A percentile compares a stretch with the other conserved stretches of the same genome.
phyloP scores from a whole-genome alignment of 2,113 vertebrate genomes.

The Muntiacus reevesi region DNA sequence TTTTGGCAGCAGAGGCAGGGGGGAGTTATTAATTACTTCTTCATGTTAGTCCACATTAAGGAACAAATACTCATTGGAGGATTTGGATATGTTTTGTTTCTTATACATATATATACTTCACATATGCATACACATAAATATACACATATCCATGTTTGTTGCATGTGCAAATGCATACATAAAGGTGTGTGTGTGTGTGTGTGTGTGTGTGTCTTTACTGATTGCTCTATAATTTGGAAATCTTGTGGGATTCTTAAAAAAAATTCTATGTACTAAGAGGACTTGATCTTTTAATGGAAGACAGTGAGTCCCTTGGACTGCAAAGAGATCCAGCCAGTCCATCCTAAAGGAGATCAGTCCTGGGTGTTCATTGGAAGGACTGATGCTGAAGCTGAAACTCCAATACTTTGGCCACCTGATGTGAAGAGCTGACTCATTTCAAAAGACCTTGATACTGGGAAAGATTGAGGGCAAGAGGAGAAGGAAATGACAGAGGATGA shows the following conservation, averaged over 20 bases:
- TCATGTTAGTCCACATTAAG: conserved; percentile 4
- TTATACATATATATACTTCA: not conserved
- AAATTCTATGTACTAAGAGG: not conserved
- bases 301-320: not conserved
- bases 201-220: not conserved
- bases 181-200: not conserved
- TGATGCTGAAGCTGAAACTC: not conserved
- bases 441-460: not conserved
- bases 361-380: not conserved
- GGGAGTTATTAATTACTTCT: not conserved
- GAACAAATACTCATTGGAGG: not conserved
- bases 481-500: not conserved
- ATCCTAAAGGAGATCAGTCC: not conserved
- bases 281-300: not conserved
- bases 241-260: not conserved
- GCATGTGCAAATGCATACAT: not conserved
- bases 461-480: not conserved
- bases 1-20: not conserved
- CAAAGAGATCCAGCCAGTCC: not conserved
- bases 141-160: not conserved
- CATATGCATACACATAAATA: not conserved
- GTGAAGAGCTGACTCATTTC: not conserved
- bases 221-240: not conserved
- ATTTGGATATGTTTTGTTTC: conserved; percentile 2
- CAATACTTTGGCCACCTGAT: not conserved